A percentile compares a stretch with the other conserved stretches of the same genome.
Evolutionary conservation across 2,888 invertebrate species (phyloP).

Genomic region (Agrotis exclamationis): DNA sequence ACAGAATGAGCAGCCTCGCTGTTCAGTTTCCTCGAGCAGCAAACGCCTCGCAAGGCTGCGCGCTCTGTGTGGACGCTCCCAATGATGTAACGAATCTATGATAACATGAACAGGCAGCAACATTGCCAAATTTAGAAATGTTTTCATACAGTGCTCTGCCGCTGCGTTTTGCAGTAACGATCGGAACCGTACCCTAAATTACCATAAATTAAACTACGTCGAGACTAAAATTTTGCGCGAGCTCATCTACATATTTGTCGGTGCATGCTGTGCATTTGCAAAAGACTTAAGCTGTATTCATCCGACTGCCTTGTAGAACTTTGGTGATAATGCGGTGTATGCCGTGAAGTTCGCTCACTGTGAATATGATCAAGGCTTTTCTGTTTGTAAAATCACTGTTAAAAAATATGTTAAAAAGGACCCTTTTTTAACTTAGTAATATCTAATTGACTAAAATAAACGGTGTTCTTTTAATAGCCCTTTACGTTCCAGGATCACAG

Average conservation of each 20-base stretch:
- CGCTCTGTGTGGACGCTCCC: too few species aligned
- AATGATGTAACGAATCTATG: too few species aligned
- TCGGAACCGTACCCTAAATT: conserved; percentile 7
- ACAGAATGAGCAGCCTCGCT: too few species aligned
- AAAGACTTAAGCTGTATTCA: conserved; percentile 13
- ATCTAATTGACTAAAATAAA: too few species aligned
- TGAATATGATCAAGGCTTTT: conserved; percentile 5
- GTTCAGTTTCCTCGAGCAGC: too few species aligned
- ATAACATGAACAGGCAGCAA: background rate
- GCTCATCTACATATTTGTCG: conserved; percentile 3
- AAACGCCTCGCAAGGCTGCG: too few species aligned
- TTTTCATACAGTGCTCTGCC: background rate
- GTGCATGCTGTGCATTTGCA: background rate
- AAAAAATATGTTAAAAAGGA: background rate
- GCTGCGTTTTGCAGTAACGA: too few species aligned
- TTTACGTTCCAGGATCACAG: too few species aligned
- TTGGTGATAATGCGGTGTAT: conserved; percentile 1
- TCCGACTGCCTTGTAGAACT: conserved; percentile 30
- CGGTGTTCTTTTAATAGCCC: too few species aligned
- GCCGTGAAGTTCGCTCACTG: conserved; percentile 1
- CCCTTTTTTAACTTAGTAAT: too few species aligned
- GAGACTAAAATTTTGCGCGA: conserved; percentile 6
- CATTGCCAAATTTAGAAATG: background rate
- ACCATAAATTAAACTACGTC: conserved; percentile 27
- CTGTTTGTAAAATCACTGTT: too few species aligned